Evolutionary conservation across 2,797 vertebrate genomes (phyloP), one percentile per base, ranked within the genome.

Genomic region (Oreochromis grahami): DNA sequence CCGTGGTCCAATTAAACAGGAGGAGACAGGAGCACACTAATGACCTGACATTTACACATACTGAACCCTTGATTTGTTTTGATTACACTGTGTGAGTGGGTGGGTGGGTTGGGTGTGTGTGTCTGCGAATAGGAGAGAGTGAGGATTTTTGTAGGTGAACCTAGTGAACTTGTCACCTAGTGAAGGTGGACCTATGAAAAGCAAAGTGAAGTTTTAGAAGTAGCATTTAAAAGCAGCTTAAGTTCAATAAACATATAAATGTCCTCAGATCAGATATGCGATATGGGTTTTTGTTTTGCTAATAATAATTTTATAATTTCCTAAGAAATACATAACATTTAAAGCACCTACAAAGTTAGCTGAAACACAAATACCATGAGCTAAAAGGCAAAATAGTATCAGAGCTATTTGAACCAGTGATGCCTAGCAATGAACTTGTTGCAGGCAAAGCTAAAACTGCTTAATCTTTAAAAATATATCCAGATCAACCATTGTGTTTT

Each of bases 31-130:
- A 87, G 87, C 82, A 83, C 87, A 92, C 87, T 94, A 95, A 92
- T 93, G 90, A 89, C 86, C 88, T 94, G 94, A 95, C 93, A 95
- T 95, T 95, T 93, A 93, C 90, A 92, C 87, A 93, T 77, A 86
- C 85, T 77, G 86, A 88, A 90, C 86, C 68, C 45, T 77, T 91
- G 88, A 91, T 91, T 93, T 90, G 85, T 84, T 92, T 87, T 88
- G 86, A 93, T 94, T 92, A 90, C 56, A 84, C 50, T 80, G 77
- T 82, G 84, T 45, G 53, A 14, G 76, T 70, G 36, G 68, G 76
- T 43, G 41, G 52, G 34, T 68, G 8, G 12, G 12, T 9, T 76
- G 32, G 55, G 65, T 77, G 84, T 45, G 76, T 41, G 76, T 76
- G 60, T n/a, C 68, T n/a, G 26, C 5, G 8, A n/a, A 32, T 43